Evolutionary conservation across 2,888 invertebrate genomes (phyloP).

Genomic region (Taenaris catops): DNA sequence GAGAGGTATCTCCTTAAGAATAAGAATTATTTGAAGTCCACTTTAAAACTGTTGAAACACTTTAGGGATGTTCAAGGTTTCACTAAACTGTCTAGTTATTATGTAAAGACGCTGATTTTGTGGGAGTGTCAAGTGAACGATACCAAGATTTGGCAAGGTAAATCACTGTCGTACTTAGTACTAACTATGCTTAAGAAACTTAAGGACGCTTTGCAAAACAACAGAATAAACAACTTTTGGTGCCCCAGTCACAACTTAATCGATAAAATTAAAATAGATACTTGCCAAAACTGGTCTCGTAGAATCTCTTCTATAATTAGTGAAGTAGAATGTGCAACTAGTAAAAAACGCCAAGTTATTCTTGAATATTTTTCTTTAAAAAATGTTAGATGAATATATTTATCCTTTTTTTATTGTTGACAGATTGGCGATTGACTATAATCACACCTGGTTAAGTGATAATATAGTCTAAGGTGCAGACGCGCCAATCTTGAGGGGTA

Average conservation of each 20-base stretch:
- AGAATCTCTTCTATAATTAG: conserved; percentile 38
- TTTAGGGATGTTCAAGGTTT: conserved; percentile 50
- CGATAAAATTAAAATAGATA: conserved; percentile 40
- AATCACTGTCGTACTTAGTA: conserved; percentile 40
- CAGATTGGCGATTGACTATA: no score
- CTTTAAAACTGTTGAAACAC: conserved; percentile 44
- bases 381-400: no score
- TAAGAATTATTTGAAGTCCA: conserved; percentile 46
- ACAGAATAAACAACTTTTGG: conserved; percentile 47
- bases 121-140: conserved; percentile 39
- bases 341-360: conserved; percentile 22
- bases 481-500: no score
- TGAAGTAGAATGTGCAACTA: conserved; percentile 30
- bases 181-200: conserved; percentile 47
- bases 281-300: conserved; percentile 45
- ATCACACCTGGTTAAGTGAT: no score
- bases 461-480: no score
- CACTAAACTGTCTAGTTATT: conserved; percentile 49
- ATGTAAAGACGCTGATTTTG: conserved; percentile 52
- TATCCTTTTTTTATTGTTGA: no score
- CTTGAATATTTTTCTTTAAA: conserved; percentile 12
- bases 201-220: conserved; percentile 33
- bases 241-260: conserved; percentile 45
- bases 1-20: conserved; percentile 41
- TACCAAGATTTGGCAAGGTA: conserved; percentile 41